Percentiles rank a stretch among this genome's conserved stretches.
Conservation (phyloP, 1,140 invertebrate species). For the Ctenoplectra terminalis region DNA sequence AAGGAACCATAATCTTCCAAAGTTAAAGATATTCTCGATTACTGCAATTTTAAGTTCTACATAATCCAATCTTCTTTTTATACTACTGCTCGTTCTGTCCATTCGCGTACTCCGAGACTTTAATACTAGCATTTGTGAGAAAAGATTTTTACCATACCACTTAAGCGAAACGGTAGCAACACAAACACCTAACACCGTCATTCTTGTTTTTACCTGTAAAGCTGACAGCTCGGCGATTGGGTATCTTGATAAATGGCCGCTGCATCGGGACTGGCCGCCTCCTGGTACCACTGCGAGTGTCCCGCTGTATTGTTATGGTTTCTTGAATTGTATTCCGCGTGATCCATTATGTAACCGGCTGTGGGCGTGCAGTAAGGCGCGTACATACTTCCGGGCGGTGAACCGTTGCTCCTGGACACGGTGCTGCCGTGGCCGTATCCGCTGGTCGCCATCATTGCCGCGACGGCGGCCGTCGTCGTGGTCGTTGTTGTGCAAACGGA, state of each 20-base stretch:
- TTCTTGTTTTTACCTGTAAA: slow-evolving; percentile 75
- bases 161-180: no score
- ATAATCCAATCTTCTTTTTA: no score
- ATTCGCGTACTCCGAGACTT: no score
- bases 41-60: no score
- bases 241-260: slow-evolving; percentile 81
- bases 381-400: slow-evolving; percentile 83
- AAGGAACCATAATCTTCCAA: neutral
- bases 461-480: slow-evolving; percentile 76
- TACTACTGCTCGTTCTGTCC: no score
- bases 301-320: slow-evolving; percentile 71
- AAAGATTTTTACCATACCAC: no score
- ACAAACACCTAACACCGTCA: neutral
- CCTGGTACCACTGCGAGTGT: slow-evolving; percentile 80
- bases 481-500: slow-evolving; percentile 68
- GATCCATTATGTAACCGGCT: slow-evolving; percentile 82
- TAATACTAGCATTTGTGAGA: no score
- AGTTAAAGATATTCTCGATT: no score
- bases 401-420: slow-evolving; percentile 82
- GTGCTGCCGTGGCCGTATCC: slow-evolving; percentile 82
- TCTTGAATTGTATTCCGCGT: slow-evolving; percentile 79
- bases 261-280: slow-evolving; percentile 78
- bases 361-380: slow-evolving; percentile 82
- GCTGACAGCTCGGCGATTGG: slow-evolving; percentile 79
- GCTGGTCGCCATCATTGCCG: slow-evolving; percentile 83